phyloP scores from a whole-genome alignment of 2,888 invertebrate species.

The Pandemis cinnamomeana region DNA sequence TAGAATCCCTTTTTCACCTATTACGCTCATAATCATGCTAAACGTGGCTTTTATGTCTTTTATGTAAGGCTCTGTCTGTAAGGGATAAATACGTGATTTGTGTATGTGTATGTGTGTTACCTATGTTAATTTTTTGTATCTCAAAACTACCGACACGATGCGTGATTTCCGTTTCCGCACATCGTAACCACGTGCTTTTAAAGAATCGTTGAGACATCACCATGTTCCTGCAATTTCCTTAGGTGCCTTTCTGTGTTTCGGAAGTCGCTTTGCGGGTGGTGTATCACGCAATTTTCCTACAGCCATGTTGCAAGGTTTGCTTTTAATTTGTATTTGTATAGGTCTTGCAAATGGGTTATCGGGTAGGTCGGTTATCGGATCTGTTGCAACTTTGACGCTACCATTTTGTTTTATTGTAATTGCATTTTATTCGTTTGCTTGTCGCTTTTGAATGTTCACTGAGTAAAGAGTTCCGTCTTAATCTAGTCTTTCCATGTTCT shows the following conservation, averaged over 20 bases:
- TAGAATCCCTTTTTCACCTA: no score
- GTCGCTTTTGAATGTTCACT: neutral
- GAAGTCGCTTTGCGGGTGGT: slow-evolving; percentile 1
- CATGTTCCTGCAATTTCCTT: slow-evolving; percentile 4
- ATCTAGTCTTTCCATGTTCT: neutral
- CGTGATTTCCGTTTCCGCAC: neutral
- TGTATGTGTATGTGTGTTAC: no score
- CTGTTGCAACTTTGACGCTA: slow-evolving; percentile 19
- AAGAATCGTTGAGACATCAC: neutral
- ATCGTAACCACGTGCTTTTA: neutral
- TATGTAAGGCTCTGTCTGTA: no score
- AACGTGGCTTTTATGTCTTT: no score
- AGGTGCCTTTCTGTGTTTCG: slow-evolving; percentile 24
- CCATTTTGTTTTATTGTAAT: slow-evolving; percentile 17
- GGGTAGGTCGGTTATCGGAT: slow-evolving; percentile 13
- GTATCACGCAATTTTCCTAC: slow-evolving; percentile 14
- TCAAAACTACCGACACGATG: neutral
- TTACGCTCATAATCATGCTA: no score
- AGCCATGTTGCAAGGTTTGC: slow-evolving; percentile 46
- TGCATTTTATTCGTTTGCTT: slow-evolving; percentile 7
- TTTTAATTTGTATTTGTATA: slow-evolving; percentile 54
- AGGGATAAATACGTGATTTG: no score
- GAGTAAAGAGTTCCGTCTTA: neutral
- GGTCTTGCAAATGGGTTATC: slow-evolving; percentile 19
- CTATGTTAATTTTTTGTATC: neutral